phyloP scores from a whole-genome alignment of 2,113 vertebrate species.

The Sardina pilchardus region DNA sequence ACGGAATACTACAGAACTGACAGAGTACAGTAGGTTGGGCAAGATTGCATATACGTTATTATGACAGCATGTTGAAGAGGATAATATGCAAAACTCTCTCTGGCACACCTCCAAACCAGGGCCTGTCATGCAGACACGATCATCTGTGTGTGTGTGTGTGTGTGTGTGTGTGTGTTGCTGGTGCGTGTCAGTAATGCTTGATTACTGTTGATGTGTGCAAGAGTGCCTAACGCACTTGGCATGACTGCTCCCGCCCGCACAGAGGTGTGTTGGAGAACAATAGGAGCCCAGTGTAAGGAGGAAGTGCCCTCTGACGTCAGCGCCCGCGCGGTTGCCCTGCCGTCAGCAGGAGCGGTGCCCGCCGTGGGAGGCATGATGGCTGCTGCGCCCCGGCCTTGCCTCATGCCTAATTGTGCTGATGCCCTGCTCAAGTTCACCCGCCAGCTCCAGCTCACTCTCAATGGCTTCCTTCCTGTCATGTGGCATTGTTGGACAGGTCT shows the following conservation, averaged over 20 bases:
- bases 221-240: background rate
- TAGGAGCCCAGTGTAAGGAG: background rate
- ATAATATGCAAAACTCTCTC: background rate
- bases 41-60: background rate
- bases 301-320: background rate
- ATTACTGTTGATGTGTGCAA: background rate
- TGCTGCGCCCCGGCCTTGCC: background rate
- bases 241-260: background rate
- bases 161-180: background rate
- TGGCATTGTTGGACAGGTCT: background rate
- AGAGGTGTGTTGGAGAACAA: constrained; percentile 2
- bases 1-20: background rate
- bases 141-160: background rate
- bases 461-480: constrained; percentile 6
- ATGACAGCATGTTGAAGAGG: background rate
- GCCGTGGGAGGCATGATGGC: background rate
- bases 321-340: background rate
- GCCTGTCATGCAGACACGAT: background rate
- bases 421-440: background rate
- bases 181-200: too few relatives aligned
- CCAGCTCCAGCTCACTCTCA: background rate
- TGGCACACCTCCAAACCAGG: background rate
- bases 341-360: background rate
- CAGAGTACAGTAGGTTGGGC: background rate
- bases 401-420: background rate